Conservation (phyloP, 2,113 vertebrate species). For the Columbina picui region DNA sequence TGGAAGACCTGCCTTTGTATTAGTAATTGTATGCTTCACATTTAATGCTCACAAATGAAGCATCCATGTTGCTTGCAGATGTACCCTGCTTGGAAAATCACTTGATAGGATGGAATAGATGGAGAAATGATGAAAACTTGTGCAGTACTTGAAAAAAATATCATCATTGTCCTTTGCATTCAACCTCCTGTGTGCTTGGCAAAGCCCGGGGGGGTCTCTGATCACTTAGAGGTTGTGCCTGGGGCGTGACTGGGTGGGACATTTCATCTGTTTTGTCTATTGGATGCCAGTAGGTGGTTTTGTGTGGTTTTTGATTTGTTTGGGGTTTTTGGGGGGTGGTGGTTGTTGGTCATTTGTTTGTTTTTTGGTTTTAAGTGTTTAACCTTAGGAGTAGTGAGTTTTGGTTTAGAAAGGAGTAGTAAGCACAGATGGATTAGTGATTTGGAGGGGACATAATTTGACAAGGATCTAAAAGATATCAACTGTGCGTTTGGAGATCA, state of each 20-base stretch:
- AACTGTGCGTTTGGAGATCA: neutral
- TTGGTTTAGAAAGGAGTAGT: neutral
- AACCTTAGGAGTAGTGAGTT: fast-evolving
- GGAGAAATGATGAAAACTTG: neutral
- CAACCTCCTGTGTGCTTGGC: neutral
- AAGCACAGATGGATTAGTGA: neutral
- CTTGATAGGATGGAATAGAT: neutral
- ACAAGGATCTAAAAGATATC: neutral
- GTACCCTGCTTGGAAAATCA: neutral
- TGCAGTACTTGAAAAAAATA: neutral
- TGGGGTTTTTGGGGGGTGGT: too few species aligned
- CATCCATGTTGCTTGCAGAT: neutral
- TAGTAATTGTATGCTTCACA: neutral
- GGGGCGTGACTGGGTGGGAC: fast-evolving
- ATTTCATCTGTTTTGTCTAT: too few species aligned
- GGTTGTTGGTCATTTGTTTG: too few species aligned
- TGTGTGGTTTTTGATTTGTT: neutral
- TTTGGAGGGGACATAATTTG: neutral
- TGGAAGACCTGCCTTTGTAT: neutral
- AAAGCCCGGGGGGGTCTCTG: neutral
- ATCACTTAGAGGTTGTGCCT: neutral
- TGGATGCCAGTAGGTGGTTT: too few species aligned
- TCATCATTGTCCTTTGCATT: neutral
- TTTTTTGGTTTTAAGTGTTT: neutral
- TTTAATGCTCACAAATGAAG: neutral